Conservation (phyloP, 2,113 vertebrate genomes). For the Fulica atra region DNA sequence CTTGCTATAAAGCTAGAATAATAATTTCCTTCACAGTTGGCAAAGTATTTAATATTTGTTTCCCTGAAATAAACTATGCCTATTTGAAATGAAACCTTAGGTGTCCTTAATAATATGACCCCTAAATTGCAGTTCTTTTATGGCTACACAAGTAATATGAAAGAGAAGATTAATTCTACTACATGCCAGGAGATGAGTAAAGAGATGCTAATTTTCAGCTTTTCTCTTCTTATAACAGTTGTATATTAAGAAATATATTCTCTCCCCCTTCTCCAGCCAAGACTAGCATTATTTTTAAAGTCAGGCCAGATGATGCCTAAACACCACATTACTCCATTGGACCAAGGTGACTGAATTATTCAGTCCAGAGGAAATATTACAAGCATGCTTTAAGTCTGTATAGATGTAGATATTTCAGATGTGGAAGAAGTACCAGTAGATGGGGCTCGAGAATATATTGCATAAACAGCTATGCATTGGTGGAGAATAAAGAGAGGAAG, state of each 20-base stretch:
- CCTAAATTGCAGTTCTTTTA: background rate
- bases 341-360: background rate
- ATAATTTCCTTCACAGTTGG: constrained; percentile 48
- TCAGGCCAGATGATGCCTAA: background rate
- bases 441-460: constrained; percentile 56
- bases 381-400: background rate
- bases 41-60: constrained; percentile 53
- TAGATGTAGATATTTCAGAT: background rate
- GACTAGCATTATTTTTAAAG: background rate
- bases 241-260: background rate
- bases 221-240: background rate
- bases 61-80: constrained; percentile 2
- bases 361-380: background rate
- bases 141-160: background rate
- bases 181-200: background rate
- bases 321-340: background rate
- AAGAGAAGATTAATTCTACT: constrained; percentile 3
- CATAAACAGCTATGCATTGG: background rate
- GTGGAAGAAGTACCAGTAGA: constrained; percentile 41
- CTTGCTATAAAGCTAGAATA: constrained; percentile 25
- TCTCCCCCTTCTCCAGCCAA: background rate
- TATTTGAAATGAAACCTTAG: constrained; percentile 24
- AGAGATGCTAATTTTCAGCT: background rate
- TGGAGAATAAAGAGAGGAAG: background rate
- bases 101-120: background rate